Evolutionary conservation across 1,140 invertebrate genomes (phyloP), one percentile per base, ranked within the genome.

Genomic region (Sipha flava): DNA sequence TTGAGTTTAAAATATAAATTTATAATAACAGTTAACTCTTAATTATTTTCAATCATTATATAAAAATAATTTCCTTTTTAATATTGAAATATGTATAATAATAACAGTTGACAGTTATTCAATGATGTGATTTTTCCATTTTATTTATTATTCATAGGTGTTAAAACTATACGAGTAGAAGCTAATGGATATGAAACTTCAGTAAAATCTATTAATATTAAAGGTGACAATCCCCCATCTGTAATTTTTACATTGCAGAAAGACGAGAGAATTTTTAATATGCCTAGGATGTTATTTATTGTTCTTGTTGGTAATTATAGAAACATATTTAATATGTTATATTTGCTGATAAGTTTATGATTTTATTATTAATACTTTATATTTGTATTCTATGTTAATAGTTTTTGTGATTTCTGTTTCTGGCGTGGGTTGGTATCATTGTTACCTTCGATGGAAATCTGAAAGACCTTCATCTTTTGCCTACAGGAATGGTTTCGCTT

Each of bases 211-310:
- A 83, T 91, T 0, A 83, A 84, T 14, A 86, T 90, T 7, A 84
- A 84, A 0, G 83, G 87, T 49, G 77, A 84, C 0, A 84, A 84
- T 5, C 85, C 86, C 7, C 85, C 87, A 3, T 85, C 88, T 37
- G 85, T 93, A 1, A 86, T 93, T 79, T 90, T 94, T 52, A 90
- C 90, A 80, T 83, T 95, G 73, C 86, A 87, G 37, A 86, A 85
- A 31, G 89, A 94, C 83, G 89, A 90, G 79, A 88, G 85, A 54
- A 87, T 94, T 40, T 85, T 91, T 80, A 93, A 93, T 1, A 86
- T 95, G 86, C 91, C 93, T 0, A 86, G 92, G 45, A 85, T 92
- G 10, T 86, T 91, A 1, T 94, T 94, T 83, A 89, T 94, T 54
- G 88, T 93, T 81, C 83, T 93, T 3, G 85, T 90, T 80, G 92